Evolutionary conservation across 2,797 vertebrate genomes (phyloP).

Genomic region (Columba guinea): DNA sequence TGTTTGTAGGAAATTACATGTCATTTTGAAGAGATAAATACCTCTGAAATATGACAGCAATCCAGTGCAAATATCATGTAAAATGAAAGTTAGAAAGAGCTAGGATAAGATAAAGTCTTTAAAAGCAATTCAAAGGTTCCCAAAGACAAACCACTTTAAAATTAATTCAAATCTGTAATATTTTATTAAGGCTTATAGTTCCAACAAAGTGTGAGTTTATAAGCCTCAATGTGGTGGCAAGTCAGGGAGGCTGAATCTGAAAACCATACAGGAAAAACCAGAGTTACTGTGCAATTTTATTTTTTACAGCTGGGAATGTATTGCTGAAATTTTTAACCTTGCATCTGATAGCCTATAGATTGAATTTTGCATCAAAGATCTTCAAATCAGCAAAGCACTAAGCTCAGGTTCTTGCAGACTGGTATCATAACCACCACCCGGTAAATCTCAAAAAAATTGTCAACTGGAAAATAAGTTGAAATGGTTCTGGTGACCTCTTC

Average conservation of each 20-base stretch:
- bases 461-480: not conserved
- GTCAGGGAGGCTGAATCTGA: not conserved
- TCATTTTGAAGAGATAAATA: constrained; percentile 61
- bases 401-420: not conserved
- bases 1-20: constrained; percentile 57
- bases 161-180: not conserved
- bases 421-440: not conserved
- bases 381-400: not conserved
- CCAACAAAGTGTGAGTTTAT: not conserved
- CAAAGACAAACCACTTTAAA: not conserved
- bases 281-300: not conserved
- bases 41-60: constrained; percentile 45
- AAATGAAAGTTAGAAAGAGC: not conserved
- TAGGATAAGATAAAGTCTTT: not conserved
- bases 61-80: not conserved
- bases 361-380: not conserved
- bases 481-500: not conserved
- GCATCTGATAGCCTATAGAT: not conserved
- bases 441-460: not conserved
- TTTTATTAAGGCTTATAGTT: not conserved
- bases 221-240: not conserved
- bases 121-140: not conserved
- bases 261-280: not conserved
- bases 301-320: not conserved
- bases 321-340: not conserved